Evolutionary conservation across 2,113 vertebrate species (phyloP).

Genomic region (Tetrao urogallus): DNA sequence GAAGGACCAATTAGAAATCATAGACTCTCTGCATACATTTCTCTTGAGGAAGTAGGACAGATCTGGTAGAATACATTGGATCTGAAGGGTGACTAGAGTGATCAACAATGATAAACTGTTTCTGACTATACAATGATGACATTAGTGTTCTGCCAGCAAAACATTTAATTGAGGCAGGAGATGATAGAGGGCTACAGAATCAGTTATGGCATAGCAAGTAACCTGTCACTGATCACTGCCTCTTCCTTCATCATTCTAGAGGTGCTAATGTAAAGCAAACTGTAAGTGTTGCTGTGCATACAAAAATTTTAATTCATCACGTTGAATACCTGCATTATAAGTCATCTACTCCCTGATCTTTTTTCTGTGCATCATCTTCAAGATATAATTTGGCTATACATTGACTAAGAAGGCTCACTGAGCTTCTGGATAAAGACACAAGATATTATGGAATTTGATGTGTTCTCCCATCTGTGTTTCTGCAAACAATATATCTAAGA

Average conservation of each 20-base stretch:
- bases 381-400: neutral
- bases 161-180: neutral
- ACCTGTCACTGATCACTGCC: neutral
- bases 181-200: neutral
- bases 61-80: neutral
- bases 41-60: fast-evolving
- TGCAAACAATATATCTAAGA: neutral
- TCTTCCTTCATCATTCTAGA: neutral
- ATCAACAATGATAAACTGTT: neutral
- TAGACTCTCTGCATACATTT: neutral
- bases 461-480: neutral
- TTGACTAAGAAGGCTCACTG: neutral
- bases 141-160: neutral
- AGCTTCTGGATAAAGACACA: neutral
- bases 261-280: neutral
- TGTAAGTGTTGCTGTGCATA: neutral
- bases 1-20: neutral
- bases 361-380: neutral
- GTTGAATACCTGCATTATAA: too few relatives aligned
- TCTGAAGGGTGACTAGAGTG: neutral
- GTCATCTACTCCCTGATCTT: neutral
- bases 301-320: too few relatives aligned
- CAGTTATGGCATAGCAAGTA: neutral
- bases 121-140: neutral
- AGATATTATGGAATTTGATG: neutral